These are phyloP conservation scores for Polia nebulosa DNA, from an alignment of 2,888 invertebrate genomes.

Conservation along the genomic window DNA sequence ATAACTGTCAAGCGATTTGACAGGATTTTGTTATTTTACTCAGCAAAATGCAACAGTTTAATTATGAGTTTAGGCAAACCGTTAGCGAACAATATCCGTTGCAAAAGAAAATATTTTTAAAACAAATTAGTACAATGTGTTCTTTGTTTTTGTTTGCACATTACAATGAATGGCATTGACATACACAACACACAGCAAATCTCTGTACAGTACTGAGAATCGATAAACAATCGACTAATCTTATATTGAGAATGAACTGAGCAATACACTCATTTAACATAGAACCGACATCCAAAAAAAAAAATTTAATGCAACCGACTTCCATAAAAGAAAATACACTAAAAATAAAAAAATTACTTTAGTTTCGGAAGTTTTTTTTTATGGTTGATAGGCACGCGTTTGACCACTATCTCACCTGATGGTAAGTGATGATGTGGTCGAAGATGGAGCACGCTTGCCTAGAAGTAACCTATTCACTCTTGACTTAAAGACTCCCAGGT, in stretches of 20 bases:
- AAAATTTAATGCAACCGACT: too few relatives aligned
- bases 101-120: constrained; percentile 23
- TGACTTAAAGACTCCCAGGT: too few relatives aligned
- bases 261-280: neutral
- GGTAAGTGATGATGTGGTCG: too few relatives aligned
- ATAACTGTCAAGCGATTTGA: neutral
- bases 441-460: too few relatives aligned
- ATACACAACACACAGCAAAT: constrained; percentile 1
- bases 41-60: neutral
- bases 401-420: too few relatives aligned
- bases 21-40: neutral
- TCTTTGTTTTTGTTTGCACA: constrained; percentile 19
- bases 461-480: too few relatives aligned
- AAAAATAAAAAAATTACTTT: too few relatives aligned
- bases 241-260: neutral
- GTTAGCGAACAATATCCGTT: neutral
- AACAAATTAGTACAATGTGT: constrained; percentile 37
- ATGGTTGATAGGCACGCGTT: too few relatives aligned
- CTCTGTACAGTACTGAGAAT: constrained; percentile 1
- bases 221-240: constrained; percentile 29
- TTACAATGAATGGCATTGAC: constrained; percentile 24
- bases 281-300: too few relatives aligned
- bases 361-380: too few relatives aligned
- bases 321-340: too few relatives aligned
- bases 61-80: neutral